Percentiles rank a stretch among this genome's conserved stretches.
phyloP scores from a whole-genome alignment of 1,140 invertebrate species.

The Galendromus occidentalis region DNA sequence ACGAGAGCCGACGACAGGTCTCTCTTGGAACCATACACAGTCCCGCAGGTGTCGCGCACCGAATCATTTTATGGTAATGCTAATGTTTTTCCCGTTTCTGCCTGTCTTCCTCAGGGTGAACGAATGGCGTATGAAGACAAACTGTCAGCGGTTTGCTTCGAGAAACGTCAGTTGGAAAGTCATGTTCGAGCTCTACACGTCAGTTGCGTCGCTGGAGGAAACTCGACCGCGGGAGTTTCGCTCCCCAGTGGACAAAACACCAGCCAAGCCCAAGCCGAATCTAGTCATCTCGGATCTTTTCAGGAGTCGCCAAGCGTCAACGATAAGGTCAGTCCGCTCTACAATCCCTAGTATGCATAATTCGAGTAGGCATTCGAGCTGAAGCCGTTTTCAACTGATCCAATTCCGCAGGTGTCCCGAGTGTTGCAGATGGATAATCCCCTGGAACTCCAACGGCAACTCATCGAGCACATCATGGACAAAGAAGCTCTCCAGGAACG shows the following conservation, averaged over 20 bases:
- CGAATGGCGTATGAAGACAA: conserved; percentile 5
- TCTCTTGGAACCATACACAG: too few relatives aligned
- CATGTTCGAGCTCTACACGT: conserved; percentile 1
- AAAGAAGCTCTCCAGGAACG: background rate
- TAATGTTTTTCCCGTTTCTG: background rate
- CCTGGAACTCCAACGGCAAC: background rate
- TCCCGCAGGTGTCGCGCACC: too few relatives aligned
- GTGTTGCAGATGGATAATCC: conserved; percentile 2
- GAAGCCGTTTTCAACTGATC: background rate
- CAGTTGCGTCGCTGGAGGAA: background rate
- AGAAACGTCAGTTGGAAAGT: conserved; percentile 6
- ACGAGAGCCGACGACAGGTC: too few relatives aligned
- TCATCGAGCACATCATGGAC: conserved; percentile 8
- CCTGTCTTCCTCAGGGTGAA: background rate
- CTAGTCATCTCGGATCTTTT: conserved; percentile 11
- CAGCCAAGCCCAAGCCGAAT: background rate
- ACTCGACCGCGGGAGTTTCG: background rate
- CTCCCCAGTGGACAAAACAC: background rate
- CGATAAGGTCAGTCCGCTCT: background rate
- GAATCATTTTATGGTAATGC: background rate
- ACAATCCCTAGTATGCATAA: background rate
- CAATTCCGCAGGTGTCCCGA: background rate
- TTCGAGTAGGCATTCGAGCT: background rate
- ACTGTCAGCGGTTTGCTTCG: conserved; percentile 8
- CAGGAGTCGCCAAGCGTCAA: background rate